A percentile compares a stretch with the other conserved stretches of the same genome.
phyloP scores from a whole-genome alignment of 2,113 vertebrate species.

The Sminthopsis crassicaudata region DNA sequence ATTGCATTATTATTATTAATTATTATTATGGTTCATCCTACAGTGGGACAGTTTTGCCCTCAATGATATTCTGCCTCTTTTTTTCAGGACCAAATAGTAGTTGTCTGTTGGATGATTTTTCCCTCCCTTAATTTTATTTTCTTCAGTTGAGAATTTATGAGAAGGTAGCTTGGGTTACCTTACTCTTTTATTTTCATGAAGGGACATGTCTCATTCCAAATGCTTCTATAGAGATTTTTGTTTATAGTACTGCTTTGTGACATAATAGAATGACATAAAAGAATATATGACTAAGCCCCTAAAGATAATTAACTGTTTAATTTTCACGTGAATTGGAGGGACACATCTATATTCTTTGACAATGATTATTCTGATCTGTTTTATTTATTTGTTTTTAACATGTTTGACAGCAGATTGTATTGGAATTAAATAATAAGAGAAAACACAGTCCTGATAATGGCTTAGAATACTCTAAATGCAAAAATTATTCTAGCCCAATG shows the following conservation, averaged over 20 bases:
- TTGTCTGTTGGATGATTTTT: neutral
- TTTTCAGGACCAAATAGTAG: neutral
- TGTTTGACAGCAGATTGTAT: conserved; percentile 59
- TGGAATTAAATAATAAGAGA: conserved; percentile 60
- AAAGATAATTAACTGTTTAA: conserved; percentile 55
- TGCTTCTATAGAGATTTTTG: conserved; percentile 42
- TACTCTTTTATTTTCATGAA: neutral
- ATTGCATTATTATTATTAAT: neutral
- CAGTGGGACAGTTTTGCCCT: neutral
- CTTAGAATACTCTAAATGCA: conserved; percentile 69
- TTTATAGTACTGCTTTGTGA: conserved; percentile 55
- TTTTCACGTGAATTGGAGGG: conserved; percentile 46
- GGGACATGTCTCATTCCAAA: neutral
- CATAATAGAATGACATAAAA: conserved; percentile 58
- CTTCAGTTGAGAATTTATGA: neutral
- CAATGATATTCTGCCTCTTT: neutral
- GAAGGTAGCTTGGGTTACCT: neutral
- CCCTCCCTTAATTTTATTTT: neutral
- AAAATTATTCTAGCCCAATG: conserved; percentile 76
- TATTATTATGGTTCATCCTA: neutral
- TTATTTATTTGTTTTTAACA: conserved; percentile 48
- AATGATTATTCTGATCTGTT: conserved; percentile 20
- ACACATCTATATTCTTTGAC: conserved; percentile 59
- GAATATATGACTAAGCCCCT: conserved; percentile 9
- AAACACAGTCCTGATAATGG: conserved; percentile 70